Evolutionary conservation across 2,113 vertebrate genomes (phyloP), one percentile per base, ranked within the genome.

Genomic region (Pampusana beccarii): DNA sequence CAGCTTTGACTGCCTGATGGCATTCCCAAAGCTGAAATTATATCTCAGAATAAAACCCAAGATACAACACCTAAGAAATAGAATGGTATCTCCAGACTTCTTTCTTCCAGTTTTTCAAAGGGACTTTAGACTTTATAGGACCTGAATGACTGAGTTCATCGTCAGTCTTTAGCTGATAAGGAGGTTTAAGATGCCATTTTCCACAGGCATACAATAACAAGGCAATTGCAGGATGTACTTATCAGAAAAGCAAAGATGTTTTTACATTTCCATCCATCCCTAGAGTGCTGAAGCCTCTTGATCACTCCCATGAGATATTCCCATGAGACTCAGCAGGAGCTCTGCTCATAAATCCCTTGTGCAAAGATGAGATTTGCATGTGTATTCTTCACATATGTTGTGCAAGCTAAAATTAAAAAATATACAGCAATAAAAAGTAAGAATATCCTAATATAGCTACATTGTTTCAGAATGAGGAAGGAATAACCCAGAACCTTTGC

Each of bases 401-500:
- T 34, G 62, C 36, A 82, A 96, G 73, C 57, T 75, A 87, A 91
- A 94, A 86, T 81, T 65, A 65, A 62, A 80, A 94, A 92, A 67
- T 51, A 79, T 19, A 84, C 44, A 92, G 65, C 42, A 36, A 92
- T 69, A 92, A 92, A 95, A 93, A 86, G 58, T 44, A 80, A 67
- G 69, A 86, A 79, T 81, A 86, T 87, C 66, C 70, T 87, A 28
- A 92, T 57, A 79, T 44, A 79, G 70, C 54, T 61, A 79, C 71
- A 77, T 75, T 85, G 73, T 86, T 94, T 87, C 80, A 87, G 57
- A 91, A 89, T 26, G 58, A 90, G 61, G 50, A 94, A 92, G 77
- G 67, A 95, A 80, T 46, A 93, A 84, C n/a, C 36, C 77, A 85
- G 31, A 87, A 72, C 46, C 61, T 85, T 86, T 73, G 70, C 73